These are phyloP conservation scores for Brachyptera putata DNA, from an alignment of 2,888 invertebrate genomes.

Conservation along the genomic window DNA sequence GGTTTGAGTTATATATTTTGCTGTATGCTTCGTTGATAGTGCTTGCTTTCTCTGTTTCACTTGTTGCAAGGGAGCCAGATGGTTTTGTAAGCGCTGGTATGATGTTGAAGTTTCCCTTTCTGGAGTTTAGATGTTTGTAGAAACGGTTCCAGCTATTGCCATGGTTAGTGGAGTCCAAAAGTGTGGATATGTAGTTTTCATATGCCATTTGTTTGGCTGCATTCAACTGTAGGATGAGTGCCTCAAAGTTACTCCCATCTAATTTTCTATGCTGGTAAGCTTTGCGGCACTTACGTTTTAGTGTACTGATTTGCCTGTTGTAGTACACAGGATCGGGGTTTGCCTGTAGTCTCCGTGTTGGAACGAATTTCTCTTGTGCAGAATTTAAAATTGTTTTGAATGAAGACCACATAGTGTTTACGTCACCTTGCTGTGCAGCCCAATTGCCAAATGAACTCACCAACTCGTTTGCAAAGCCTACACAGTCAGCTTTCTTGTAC, in stretches of 20 bases:
- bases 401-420: background rate
- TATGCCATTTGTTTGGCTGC: background rate
- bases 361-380: background rate
- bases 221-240: background rate
- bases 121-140: background rate
- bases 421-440: background rate
- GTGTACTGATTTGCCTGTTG: background rate
- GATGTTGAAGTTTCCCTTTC: background rate
- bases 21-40: background rate
- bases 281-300: background rate
- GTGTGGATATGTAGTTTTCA: background rate
- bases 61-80: background rate
- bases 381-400: background rate
- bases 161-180: background rate
- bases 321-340: background rate
- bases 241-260: no score
- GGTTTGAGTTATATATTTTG: no score
- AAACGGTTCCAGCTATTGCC: background rate
- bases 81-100: background rate
- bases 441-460: no score
- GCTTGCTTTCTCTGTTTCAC: no score
- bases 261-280: background rate
- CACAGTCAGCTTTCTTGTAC: no score
- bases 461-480: no score
- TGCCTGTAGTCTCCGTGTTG: background rate